Evolutionary conservation across 2,888 invertebrate species (phyloP).

Genomic region (Suillia variegata): DNA sequence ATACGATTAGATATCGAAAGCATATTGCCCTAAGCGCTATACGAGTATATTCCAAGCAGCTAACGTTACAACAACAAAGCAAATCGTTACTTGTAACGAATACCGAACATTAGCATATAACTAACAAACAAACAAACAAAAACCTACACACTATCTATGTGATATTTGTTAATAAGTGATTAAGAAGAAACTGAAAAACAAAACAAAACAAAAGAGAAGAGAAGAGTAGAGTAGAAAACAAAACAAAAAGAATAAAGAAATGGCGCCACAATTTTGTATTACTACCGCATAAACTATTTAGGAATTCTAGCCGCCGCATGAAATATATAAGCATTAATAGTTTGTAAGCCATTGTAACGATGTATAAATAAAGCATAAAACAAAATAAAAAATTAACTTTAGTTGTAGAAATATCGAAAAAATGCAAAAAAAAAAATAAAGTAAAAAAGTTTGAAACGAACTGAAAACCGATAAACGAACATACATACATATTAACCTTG

Average conservation of each 20-base stretch:
- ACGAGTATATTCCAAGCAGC: too few species aligned
- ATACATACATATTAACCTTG: not conserved
- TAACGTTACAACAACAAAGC: too few species aligned
- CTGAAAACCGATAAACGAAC: not conserved
- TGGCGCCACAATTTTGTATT: not conserved
- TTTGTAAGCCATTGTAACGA: too few species aligned
- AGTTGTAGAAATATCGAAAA: too few species aligned
- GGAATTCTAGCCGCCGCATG: not conserved
- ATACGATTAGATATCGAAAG: slow-evolving; percentile 20
- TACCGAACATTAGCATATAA: not conserved
- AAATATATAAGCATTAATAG: not conserved
- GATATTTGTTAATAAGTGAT: slow-evolving; percentile 50
- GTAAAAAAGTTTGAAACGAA: not conserved
- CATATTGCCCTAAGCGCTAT: too few species aligned
- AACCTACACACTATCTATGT: slow-evolving; percentile 44
- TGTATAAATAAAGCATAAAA: too few species aligned
- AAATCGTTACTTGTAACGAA: not conserved
- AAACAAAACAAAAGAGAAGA: not conserved
- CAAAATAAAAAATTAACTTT: too few species aligned
- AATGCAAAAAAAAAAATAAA: not conserved
- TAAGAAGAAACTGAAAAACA: not conserved
- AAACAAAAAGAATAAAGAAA: not conserved
- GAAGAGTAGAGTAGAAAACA: not conserved
- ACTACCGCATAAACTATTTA: not conserved
- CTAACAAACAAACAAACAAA: not conserved